A percentile compares a stretch with the other conserved stretches of the same genome.
These are phyloP conservation scores for Thunnus maccoyii DNA, from an alignment of 2,113 vertebrate species.

Conservation along the genomic window DNA sequence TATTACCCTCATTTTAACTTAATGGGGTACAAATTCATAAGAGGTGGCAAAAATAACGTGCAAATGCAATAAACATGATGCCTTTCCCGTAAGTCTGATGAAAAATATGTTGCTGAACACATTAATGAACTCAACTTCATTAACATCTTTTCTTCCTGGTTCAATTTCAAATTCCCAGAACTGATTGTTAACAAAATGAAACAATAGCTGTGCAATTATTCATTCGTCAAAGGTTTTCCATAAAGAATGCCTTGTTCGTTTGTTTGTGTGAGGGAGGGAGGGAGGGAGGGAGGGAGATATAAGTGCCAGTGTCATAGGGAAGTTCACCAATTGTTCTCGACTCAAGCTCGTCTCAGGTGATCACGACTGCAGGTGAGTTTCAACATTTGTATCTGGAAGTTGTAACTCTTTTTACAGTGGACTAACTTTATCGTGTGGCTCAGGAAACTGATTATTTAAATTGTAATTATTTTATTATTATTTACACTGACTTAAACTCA, in stretches of 20 bases:
- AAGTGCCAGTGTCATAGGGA: not conserved
- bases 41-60: not conserved
- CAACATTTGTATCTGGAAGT: not conserved
- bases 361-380: slow-evolving; percentile 11
- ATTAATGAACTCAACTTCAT: too few relatives aligned
- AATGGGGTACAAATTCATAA: not conserved
- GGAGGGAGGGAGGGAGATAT: not conserved
- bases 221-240: not conserved
- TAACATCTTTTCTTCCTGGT: not conserved
- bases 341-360: not conserved
- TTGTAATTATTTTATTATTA: not conserved
- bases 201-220: not conserved
- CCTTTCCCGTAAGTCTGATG: not conserved
- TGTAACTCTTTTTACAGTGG: not conserved
- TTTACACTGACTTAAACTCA: not conserved
- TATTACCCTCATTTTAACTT: not conserved
- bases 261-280: not conserved
- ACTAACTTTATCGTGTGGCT: not conserved
- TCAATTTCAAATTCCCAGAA: not conserved
- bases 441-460: too few relatives aligned
- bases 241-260: not conserved
- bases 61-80: not conserved
- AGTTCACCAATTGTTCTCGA: not conserved
- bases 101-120: too few relatives aligned
- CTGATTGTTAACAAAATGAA: not conserved